Conservation (phyloP, 2,113 vertebrate genomes). For the Danio rerio region DNA sequence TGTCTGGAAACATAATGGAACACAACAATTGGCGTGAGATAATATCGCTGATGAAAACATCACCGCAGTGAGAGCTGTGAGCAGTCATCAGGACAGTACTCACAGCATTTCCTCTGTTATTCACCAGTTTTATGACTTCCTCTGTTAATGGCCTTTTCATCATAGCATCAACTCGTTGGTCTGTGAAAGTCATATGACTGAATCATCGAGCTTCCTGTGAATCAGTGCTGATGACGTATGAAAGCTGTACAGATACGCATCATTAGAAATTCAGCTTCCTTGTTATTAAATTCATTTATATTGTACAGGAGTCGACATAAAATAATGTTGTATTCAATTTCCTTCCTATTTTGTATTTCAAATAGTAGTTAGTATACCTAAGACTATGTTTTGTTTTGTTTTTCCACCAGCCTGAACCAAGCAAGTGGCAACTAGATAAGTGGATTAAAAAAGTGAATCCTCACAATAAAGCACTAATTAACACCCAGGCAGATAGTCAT, state of each 20-base stretch:
- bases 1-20: constrained; percentile 51
- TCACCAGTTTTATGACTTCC: constrained; percentile 51
- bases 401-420: constrained; percentile 74
- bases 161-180: constrained; percentile 43
- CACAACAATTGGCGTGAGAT: constrained; percentile 58
- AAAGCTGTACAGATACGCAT: constrained; percentile 40
- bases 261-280: constrained; percentile 27
- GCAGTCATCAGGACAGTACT: constrained; percentile 41
- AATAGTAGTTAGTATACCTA: too few relatives aligned
- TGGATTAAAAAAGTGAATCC: constrained; percentile 93
- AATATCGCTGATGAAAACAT: constrained; percentile 56
- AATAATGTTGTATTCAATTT: neutral
- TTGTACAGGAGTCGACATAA: neutral
- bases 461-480: constrained; percentile 91
- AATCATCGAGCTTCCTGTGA: constrained; percentile 60
- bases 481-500: constrained; percentile 85
- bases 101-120: constrained; percentile 48
- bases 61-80: constrained; percentile 21
- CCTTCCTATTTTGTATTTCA: neutral
- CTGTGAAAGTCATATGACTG: constrained; percentile 60
- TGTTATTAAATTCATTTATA: constrained; percentile 15
- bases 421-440: constrained; percentile 86
- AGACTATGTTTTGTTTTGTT: constrained; percentile 6
- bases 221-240: constrained; percentile 38
- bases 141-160: constrained; percentile 54